Percentiles rank a stretch among this genome's conserved stretches.
Evolutionary conservation across 2,797 vertebrate species (phyloP).

Genomic region (Labeo calbasu): DNA sequence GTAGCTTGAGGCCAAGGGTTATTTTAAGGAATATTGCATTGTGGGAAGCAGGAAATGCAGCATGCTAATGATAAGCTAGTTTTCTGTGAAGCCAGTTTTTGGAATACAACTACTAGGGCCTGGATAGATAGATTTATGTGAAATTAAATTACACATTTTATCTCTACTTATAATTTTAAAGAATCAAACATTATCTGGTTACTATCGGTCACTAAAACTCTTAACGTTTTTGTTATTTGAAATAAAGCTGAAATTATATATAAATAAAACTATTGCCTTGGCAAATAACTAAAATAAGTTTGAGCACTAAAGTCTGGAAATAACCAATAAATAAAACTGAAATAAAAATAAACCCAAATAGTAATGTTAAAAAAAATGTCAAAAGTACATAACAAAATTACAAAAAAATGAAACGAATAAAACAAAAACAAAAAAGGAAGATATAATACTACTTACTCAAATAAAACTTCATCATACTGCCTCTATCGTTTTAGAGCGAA

Average conservation of each 20-base stretch:
- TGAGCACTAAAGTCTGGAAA: background rate
- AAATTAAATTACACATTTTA: background rate
- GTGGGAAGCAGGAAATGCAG: background rate
- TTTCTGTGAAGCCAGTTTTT: background rate
- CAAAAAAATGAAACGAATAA: background rate
- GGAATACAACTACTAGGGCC: background rate
- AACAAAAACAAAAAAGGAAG: background rate
- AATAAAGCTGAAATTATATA: background rate
- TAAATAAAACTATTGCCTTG: background rate
- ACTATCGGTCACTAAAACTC: background rate
- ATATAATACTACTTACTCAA: background rate
- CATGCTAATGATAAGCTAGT: background rate
- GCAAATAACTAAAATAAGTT: background rate
- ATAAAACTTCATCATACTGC: background rate
- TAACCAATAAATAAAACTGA: too few species aligned
- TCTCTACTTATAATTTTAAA: background rate
- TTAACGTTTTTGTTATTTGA: background rate
- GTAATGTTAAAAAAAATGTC: background rate
- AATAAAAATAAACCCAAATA: too few species aligned
- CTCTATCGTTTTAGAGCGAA: background rate
- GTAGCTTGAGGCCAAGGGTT: background rate
- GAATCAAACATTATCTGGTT: background rate
- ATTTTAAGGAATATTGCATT: slow-evolving; percentile 14
- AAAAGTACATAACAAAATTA: background rate
- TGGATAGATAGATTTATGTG: too few species aligned